Percentiles rank a stretch among this genome's conserved stretches.
These are phyloP conservation scores for Octomys mimax DNA, from an alignment of 2,797 vertebrate species.

Conservation along the genomic window DNA sequence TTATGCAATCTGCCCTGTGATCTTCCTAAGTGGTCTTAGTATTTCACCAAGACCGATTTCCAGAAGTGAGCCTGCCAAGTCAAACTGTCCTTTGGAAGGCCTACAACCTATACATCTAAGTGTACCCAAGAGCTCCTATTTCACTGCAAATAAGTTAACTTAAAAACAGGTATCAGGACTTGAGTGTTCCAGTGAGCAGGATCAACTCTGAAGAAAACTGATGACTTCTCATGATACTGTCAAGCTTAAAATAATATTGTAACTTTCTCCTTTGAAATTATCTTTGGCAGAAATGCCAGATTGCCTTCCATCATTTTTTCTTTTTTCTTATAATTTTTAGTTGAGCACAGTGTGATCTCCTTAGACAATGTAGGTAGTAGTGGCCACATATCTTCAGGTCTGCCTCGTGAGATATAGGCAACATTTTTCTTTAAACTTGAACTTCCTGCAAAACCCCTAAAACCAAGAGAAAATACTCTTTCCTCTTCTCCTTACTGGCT, in stretches of 20 bases:
- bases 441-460: not conserved
- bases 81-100: not conserved
- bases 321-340: not conserved
- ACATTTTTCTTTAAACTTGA: not conserved
- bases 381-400: not conserved
- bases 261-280: not conserved
- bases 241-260: not conserved
- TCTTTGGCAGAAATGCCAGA: not conserved
- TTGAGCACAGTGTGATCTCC: not conserved
- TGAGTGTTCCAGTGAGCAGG: not conserved
- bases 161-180: conserved; percentile 6
- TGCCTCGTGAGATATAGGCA: not conserved
- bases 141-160: not conserved
- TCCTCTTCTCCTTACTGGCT: not conserved
- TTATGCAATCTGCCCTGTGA: not conserved
- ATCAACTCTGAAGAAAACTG: not conserved
- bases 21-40: conserved; percentile 41
- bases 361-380: not conserved
- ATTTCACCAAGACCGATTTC: conserved; percentile 38
- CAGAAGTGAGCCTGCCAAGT: not conserved
- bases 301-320: not conserved
- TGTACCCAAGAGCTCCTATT: not conserved
- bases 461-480: not conserved
- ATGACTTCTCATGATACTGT: not conserved
- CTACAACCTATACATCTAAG: not conserved